Conservation (phyloP, 2,797 vertebrate species). For the Parotocinclus haroldoi region DNA sequence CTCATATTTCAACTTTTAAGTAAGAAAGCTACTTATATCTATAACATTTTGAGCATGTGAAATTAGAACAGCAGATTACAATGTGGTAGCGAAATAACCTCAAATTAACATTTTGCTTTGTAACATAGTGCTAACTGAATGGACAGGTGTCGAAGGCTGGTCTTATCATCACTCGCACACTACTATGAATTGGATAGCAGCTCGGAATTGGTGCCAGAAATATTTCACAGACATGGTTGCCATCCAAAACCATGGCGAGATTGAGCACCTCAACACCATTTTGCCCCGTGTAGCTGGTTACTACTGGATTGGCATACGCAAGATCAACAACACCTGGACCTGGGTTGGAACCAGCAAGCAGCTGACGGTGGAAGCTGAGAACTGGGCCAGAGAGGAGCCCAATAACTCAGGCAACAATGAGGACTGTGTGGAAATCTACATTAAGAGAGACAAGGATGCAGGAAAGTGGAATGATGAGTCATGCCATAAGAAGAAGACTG, state of each 20-base stretch:
- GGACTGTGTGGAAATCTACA: constrained; percentile 82
- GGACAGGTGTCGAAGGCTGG: constrained; percentile 63
- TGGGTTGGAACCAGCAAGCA: constrained; percentile 77
- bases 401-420: constrained; percentile 62
- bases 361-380: constrained; percentile 66
- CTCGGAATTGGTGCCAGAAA: constrained; percentile 61
- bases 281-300: constrained; percentile 50
- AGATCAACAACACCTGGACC: constrained; percentile 67
- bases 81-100: not conserved
- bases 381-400: constrained; percentile 72
- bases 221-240: constrained; percentile 76
- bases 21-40: constrained; percentile 45
- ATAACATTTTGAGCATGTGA: not conserved
- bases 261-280: constrained; percentile 59
- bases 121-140: constrained; percentile 60
- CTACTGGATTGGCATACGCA: constrained; percentile 83
- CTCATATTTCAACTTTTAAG: constrained; percentile 57
- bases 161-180: constrained; percentile 64
- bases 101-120: constrained; percentile 16
- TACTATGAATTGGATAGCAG: constrained; percentile 62
- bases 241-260: constrained; percentile 77
- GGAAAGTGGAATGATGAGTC: constrained; percentile 78
- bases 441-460: constrained; percentile 33
- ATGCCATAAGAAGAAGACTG: constrained; percentile 61
- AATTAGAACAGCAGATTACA: not conserved